A percentile compares a stretch with the other conserved stretches of the same genome.
These are phyloP conservation scores for Diarsia mendica DNA, from an alignment of 2,888 invertebrate genomes.

Conservation along the genomic window DNA sequence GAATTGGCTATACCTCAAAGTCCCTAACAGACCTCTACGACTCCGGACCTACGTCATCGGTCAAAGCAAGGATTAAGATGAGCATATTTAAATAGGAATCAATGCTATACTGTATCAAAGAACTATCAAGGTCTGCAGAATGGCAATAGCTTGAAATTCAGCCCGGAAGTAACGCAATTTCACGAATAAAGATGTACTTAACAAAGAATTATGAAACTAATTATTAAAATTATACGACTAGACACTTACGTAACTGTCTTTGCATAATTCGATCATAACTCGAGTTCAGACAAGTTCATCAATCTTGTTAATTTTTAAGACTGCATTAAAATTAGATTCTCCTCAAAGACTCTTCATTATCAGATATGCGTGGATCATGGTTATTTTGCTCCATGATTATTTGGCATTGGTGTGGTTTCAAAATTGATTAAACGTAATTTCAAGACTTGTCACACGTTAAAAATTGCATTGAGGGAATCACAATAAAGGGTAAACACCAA, in stretches of 20 bases:
- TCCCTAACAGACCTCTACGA: neutral
- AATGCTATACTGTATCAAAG: neutral
- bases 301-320: neutral
- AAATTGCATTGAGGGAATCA: neutral
- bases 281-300: conserved; percentile 1
- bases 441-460: neutral
- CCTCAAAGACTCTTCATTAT: neutral
- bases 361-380: conserved; percentile 34
- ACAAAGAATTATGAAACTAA: conserved; percentile 6
- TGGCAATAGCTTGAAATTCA: neutral
- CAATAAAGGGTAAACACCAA: too few relatives aligned
- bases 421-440: neutral
- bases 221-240: neutral
- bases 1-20: neutral
- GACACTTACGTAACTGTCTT: neutral
- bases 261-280: conserved; percentile 10
- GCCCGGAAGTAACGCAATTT: neutral
- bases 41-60: neutral
- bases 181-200: neutral
- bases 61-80: neutral
- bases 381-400: too few relatives aligned
- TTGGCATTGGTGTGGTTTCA: conserved; percentile 3
- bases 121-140: neutral
- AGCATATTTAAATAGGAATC: neutral
- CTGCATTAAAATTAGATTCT: conserved; percentile 3